Evolutionary conservation across 1,140 invertebrate genomes (phyloP), one percentile per base, ranked within the genome.

Genomic region (Telenomus remus): DNA sequence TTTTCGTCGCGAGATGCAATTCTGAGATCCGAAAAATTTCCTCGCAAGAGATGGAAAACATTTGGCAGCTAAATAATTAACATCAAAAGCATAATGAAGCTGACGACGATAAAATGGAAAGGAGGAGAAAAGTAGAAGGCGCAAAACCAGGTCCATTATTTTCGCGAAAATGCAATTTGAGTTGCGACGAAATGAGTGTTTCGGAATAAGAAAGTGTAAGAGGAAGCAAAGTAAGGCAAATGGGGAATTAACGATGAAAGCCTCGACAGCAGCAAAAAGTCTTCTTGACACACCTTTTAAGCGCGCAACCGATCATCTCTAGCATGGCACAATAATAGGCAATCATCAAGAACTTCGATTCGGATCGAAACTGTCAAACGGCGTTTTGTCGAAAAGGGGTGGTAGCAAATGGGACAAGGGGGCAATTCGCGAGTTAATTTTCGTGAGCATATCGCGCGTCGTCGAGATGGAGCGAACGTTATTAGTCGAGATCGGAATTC

Each of bases 231-330:
- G 72, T 78, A 78, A 76, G 76, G 69, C 75, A 79, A 74, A 69
- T 68, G 49, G 69, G 51, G 57, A 74, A 70, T 74, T 66, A 78
- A 74, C 60, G 76, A 27, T 78, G 70, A 78, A 78, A 78, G 71
- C 66, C 50, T 74, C 69, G 75, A 79, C 81, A 82, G 79, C 78
- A 79, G 80, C 80, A 79, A 82, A 79, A 83, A 85, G 82, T 84
- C 82, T 68, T 68, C 79, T 71, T 79, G 83, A 84, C 82, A 84
- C 82, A 81, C 81, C 83, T 85, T 83, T 85, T 83, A 84, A 84
- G 78, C 76, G 55, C 39, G 64, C 39, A 79, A 78, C 71, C 59
- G 70, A 76, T 76, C 71, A 60, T 63, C 75, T 65, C 65, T 78
- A 64, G 74, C 75, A 73, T 27, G 19, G 59, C 69, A 68, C 78